These are phyloP conservation scores for Cephalophus harveyi DNA, from an alignment of 2,113 vertebrate genomes.

Conservation along the genomic window DNA sequence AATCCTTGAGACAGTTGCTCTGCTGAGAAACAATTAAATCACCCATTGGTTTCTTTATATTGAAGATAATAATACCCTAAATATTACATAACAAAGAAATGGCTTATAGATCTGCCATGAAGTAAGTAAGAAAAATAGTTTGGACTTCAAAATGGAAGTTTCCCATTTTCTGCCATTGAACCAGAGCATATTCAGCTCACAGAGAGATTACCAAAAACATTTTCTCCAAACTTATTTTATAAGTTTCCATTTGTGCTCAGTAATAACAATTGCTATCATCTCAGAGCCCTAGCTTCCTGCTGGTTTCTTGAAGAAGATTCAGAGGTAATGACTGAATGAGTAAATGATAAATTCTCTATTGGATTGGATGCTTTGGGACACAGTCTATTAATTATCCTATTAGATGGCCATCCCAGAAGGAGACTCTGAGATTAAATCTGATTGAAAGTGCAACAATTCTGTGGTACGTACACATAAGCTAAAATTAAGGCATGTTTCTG, in stretches of 20 bases:
- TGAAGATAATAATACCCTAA: neutral
- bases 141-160: neutral
- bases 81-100: slow-evolving; percentile 13
- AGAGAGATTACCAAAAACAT: neutral
- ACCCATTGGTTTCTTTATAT: neutral
- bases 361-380: neutral
- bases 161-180: neutral
- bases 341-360: neutral
- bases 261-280: neutral
- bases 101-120: slow-evolving; percentile 21
- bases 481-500: neutral
- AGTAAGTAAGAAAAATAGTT: slow-evolving; percentile 18
- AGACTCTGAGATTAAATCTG: neutral
- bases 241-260: neutral
- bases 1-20: slow-evolving; percentile 16
- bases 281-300: neutral
- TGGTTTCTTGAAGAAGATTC: neutral
- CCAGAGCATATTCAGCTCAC: neutral
- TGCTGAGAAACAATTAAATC: slow-evolving; percentile 44
- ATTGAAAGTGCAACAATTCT: neutral
- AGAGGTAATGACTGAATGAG: neutral
- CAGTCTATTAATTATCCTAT: neutral
- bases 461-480: neutral
- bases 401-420: neutral
- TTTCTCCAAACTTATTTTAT: neutral